Evolutionary conservation across 2,888 invertebrate genomes (phyloP).

Genomic region (Pyrgus malvae): DNA sequence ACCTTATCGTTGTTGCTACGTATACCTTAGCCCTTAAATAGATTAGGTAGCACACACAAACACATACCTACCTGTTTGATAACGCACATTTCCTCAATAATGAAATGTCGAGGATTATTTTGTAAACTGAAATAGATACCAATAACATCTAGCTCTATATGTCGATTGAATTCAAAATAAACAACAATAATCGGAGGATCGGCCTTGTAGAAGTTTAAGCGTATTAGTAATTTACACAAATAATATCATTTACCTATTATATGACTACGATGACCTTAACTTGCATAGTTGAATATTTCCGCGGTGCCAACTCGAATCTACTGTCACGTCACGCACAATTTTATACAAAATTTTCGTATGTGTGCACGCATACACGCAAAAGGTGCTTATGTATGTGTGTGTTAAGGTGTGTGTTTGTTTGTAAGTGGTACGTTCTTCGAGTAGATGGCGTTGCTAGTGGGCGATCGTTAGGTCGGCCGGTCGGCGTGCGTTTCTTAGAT

Average conservation of each 20-base stretch:
- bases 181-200: slow-evolving; percentile 18
- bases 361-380: slow-evolving; percentile 32
- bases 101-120: slow-evolving; percentile 8
- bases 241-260: slow-evolving; percentile 42
- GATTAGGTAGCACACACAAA: background rate
- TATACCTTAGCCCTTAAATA: background rate
- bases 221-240: slow-evolving; percentile 38
- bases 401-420: slow-evolving; percentile 22
- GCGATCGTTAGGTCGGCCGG: slow-evolving; percentile 29
- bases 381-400: slow-evolving; percentile 10
- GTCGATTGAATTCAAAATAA: slow-evolving; percentile 10
- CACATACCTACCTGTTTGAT: slow-evolving; percentile 2
- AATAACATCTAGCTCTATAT: background rate
- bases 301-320: slow-evolving; percentile 43
- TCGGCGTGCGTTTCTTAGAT: slow-evolving; percentile 39
- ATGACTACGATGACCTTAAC: slow-evolving; percentile 58
- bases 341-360: slow-evolving; percentile 38
- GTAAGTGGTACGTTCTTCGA: slow-evolving; percentile 21
- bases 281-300: slow-evolving; percentile 66
- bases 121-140: background rate
- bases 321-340: slow-evolving; percentile 57
- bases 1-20: background rate
- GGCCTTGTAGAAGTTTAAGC: slow-evolving; percentile 33
- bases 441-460: slow-evolving; percentile 43
- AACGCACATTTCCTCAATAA: background rate